Percentiles rank a stretch among this genome's conserved stretches.
phyloP scores from a whole-genome alignment of 2,113 vertebrate genomes.

The Siphamia tubifer region DNA sequence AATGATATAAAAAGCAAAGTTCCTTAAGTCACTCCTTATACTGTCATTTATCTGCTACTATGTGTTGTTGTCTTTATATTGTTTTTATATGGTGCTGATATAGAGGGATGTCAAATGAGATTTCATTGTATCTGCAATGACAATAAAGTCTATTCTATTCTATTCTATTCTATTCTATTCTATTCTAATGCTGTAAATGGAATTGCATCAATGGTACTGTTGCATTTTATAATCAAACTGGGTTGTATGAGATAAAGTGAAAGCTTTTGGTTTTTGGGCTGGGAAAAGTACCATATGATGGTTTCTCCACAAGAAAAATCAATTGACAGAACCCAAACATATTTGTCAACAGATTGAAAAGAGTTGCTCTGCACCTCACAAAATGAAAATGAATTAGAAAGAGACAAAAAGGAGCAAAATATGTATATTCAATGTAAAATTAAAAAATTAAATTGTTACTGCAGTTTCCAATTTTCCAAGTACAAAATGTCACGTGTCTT shows the following conservation, averaged over 20 bases:
- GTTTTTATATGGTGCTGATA: too few relatives aligned
- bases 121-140: too few relatives aligned
- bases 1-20: slow-evolving; percentile 19
- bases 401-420: not conserved
- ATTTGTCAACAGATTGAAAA: slow-evolving; percentile 39
- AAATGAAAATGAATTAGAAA: not conserved
- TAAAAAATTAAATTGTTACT: not conserved
- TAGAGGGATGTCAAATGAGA: too few relatives aligned
- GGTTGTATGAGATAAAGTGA: slow-evolving; percentile 19
- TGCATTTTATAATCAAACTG: slow-evolving; percentile 26
- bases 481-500: not conserved
- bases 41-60: too few relatives aligned
- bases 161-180: too few relatives aligned
- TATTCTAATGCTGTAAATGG: not conserved
- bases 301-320: slow-evolving; percentile 36
- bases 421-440: not conserved
- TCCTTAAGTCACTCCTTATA: not conserved
- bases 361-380: slow-evolving; percentile 1
- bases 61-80: too few relatives aligned
- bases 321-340: slow-evolving; percentile 34
- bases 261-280: slow-evolving; percentile 34
- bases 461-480: not conserved
- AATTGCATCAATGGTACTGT: not conserved
- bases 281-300: slow-evolving; percentile 11
- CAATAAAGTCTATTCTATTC: too few relatives aligned